phyloP scores from a whole-genome alignment of 2,113 vertebrate genomes.

The Psophia crepitans region DNA sequence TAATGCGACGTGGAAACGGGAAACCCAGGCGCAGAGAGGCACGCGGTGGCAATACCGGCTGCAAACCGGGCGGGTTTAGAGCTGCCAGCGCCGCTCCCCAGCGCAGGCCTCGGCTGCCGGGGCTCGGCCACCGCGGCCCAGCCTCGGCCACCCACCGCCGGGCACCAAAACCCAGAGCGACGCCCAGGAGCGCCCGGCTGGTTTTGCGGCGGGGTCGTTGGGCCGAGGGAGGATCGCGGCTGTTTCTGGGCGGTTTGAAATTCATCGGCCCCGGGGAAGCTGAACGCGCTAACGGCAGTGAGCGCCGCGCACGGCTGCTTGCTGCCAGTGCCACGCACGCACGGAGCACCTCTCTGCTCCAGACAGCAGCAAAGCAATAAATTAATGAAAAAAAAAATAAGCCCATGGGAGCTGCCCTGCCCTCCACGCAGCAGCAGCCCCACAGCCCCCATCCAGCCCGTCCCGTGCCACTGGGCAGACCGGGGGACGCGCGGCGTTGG shows the following conservation, averaged over 20 bases:
- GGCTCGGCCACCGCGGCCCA: no score
- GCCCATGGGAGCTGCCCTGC: not conserved
- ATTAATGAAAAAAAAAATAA: no score
- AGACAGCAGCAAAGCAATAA: not conserved
- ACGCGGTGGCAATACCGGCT: no score
- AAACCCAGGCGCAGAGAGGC: no score
- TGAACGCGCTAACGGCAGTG: rapidly evolving
- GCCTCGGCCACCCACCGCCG: no score
- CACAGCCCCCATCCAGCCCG: not conserved
- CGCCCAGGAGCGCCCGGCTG: rapidly evolving
- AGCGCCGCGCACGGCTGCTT: not conserved
- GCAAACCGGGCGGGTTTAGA: no score
- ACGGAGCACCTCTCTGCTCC: not conserved
- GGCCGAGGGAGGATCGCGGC: not conserved
- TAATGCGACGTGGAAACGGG: rapidly evolving
- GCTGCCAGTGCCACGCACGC: no score
- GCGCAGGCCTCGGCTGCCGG: no score
- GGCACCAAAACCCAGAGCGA: not conserved
- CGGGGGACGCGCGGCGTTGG: not conserved
- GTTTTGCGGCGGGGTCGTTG: rapidly evolving
- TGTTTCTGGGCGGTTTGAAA: not conserved
- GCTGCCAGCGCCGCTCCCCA: no score
- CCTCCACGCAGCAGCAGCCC: not conserved
- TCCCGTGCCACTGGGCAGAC: not conserved
- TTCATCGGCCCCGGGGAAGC: no score